Base-by-base conservation (phyloP, 2,888 invertebrate genomes). In the Chloroclysta siterata region DNA sequence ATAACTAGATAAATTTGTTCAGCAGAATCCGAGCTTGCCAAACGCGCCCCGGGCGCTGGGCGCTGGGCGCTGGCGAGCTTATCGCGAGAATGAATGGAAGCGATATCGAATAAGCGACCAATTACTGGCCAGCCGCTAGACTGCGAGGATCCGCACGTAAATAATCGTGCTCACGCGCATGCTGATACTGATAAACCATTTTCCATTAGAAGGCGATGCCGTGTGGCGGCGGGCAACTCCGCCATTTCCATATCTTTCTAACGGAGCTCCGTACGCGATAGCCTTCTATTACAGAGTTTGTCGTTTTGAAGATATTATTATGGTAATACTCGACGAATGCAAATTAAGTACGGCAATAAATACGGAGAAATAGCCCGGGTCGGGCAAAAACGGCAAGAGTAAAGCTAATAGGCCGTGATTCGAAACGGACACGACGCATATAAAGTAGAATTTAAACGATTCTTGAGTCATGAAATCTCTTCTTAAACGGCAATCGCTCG, bases 21-120 rank as follows among this genome's bases (percentile, higher is more conserved):
- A 78, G 81, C 80, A 78, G 81, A 77, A 78, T 78, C 74, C 71
- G 77, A 77, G 67, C 72, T 74, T 72, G 79, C 72, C 71, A 77
- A 76, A 72, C 73, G 76, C 70, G 83, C 80, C 80, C 71, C 72
- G 72, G 79, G 82, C 77, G 70, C 72, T 51, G 72, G 82, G 83
- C n/a, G n/a, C n/a, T n/a, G 72, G 79, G 82, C 77, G 70, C 72
- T 51, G 72, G 82, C 83, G 79, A 81, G 81, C 85, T 88, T 90
- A 89, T 90, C 89, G 80, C 77, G 79, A 78, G 83, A 87, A 90
- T 92, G 88, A 90, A 90, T 90, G 90, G 88, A 86, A 77, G 84
- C 83, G 88, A 89, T 90, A 89, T 82, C 85, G 84, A 85, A 87
- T 88, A 87, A 86, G 84, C 85, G 86, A 84, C 85, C 90, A 90